Percentiles rank a stretch among this genome's conserved stretches.
Evolutionary conservation across 2,113 vertebrate genomes (phyloP).

Genomic region (Solenodon paradoxus): DNA sequence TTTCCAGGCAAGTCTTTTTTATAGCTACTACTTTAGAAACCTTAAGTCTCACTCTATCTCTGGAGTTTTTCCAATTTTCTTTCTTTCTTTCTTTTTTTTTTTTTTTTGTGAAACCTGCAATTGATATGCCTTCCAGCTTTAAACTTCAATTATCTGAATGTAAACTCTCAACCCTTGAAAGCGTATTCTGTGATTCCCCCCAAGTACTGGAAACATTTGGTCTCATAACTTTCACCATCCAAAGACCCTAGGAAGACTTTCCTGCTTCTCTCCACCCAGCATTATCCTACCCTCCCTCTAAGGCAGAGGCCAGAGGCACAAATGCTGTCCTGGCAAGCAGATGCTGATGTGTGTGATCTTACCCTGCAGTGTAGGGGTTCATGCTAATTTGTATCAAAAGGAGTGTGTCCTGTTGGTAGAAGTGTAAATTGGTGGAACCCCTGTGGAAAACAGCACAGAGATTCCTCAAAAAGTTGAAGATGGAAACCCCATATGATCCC

Average conservation of each 20-base stretch:
- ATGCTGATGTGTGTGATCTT: no score
- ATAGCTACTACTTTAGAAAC: conserved; percentile 57
- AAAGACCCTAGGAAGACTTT: background rate
- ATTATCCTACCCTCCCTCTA: background rate
- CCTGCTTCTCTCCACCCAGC: no score
- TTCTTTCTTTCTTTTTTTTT: no score
- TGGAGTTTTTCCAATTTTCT: conserved; percentile 52
- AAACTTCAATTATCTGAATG: conserved; percentile 42
- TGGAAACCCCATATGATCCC: no score
- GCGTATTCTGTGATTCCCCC: background rate
- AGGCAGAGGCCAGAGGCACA: background rate
- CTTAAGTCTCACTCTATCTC: conserved; percentile 38
- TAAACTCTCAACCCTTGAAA: background rate
- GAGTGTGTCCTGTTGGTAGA: no score
- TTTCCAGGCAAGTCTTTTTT: conserved; percentile 64
- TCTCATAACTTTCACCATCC: background rate
- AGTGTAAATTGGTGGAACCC: no score
- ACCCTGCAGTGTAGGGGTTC: background rate
- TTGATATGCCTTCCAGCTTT: conserved; percentile 46
- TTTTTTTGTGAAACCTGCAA: background rate
- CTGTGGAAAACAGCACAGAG: no score
- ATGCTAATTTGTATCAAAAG: background rate
- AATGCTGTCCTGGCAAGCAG: background rate
- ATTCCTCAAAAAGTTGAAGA: no score
- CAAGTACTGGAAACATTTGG: background rate